Evolutionary conservation across 2,113 vertebrate species (phyloP).

Genomic region (Macrotis lagotis): DNA sequence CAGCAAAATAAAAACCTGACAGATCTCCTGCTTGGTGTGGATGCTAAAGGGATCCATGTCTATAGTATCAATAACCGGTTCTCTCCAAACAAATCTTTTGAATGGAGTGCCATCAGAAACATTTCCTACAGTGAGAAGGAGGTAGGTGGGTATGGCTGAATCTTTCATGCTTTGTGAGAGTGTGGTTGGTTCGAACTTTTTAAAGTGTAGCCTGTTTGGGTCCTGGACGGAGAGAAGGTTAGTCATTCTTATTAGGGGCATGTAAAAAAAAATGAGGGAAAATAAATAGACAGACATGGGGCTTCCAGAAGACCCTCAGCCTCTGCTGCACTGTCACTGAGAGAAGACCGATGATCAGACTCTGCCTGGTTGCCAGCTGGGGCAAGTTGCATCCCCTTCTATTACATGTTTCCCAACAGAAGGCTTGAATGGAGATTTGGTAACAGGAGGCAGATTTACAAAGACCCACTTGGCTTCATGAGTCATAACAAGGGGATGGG

Average conservation of each 20-base stretch:
- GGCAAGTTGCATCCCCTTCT: neutral
- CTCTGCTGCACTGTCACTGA: neutral
- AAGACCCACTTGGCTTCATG: neutral
- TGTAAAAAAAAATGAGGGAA: neutral
- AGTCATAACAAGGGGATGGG: neutral
- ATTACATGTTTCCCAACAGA: neutral
- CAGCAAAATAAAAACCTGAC: conserved; percentile 94
- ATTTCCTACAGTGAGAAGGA: conserved; percentile 95
- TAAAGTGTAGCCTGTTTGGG: neutral
- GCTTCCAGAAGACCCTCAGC: neutral
- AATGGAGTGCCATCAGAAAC: conserved; percentile 93
- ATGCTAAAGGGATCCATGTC: conserved; percentile 93
- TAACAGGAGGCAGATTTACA: neutral
- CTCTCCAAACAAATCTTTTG: conserved; percentile 91
- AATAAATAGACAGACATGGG: neutral
- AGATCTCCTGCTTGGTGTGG: conserved; percentile 90
- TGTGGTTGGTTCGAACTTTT: neutral
- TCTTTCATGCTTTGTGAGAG: conserved; percentile 50
- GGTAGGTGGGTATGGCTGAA: conserved; percentile 79
- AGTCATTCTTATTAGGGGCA: neutral
- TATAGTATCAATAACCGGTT: conserved; percentile 93
- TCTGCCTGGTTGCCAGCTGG: too few species aligned
- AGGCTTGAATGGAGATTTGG: neutral
- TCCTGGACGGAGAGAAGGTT: neutral
- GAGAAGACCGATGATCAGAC: neutral